Evolutionary conservation across 2,888 invertebrate genomes (phyloP).

Genomic region (Agrochola lota): DNA sequence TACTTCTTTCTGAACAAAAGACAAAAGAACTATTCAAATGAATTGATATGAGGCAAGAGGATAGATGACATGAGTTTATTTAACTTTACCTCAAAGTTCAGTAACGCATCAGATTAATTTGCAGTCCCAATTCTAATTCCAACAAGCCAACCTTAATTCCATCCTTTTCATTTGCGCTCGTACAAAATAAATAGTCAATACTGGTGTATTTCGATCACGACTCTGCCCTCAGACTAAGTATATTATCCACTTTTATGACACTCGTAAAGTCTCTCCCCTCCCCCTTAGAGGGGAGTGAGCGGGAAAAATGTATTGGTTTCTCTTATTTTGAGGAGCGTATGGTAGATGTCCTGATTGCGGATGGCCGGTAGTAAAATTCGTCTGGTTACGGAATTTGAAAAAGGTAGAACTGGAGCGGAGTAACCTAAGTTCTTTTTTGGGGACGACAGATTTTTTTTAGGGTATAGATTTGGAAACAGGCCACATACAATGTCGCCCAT

Average conservation of each 20-base stretch:
- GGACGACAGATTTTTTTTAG: neutral
- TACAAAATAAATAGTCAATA: conserved; percentile 61
- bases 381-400: conserved; percentile 26
- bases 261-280: conserved; percentile 73
- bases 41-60: neutral
- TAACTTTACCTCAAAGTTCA: neutral
- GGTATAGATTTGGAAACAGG: no score
- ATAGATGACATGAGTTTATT: neutral
- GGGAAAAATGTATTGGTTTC: conserved; percentile 64
- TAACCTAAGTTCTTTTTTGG: neutral
- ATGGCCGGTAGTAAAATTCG: conserved; percentile 20
- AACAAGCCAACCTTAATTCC: neutral
- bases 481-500: neutral
- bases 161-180: conserved; percentile 58
- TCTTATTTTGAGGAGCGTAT: conserved; percentile 56
- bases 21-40: neutral
- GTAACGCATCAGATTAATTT: conserved; percentile 31
- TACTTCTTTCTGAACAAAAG: neutral
- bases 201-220: conserved; percentile 69
- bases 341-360: conserved; percentile 40
- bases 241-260: conserved; percentile 79
- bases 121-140: conserved; percentile 15
- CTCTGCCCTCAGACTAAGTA: conserved; percentile 68
- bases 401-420: neutral
- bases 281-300: conserved; percentile 3